Evolutionary conservation across 1,140 invertebrate species (phyloP).

Genomic region (Orius insidiosus): DNA sequence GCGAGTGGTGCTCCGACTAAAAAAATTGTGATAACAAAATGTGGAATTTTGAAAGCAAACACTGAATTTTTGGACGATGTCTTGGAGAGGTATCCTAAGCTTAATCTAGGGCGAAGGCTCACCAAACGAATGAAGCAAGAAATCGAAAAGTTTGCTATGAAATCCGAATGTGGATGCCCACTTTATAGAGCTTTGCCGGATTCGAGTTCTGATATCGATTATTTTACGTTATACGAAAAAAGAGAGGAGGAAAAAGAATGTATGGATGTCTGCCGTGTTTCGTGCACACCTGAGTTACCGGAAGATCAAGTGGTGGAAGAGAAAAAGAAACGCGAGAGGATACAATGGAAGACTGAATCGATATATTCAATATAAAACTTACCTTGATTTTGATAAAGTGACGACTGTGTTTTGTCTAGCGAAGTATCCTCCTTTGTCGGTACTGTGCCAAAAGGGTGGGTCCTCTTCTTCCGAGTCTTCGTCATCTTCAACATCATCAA

Average conservation of each 20-base stretch:
- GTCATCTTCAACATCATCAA: constrained; percentile 13
- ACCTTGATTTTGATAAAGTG: neutral
- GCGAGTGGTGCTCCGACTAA: constrained; percentile 1
- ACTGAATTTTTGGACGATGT: neutral
- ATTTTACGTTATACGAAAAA: too few species aligned
- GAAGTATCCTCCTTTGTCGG: constrained; percentile 18
- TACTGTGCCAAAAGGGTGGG: constrained; percentile 22
- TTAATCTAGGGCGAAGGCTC: too few species aligned
- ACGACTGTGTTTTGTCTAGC: constrained; percentile 18
- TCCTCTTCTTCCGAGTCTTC: constrained; percentile 20
- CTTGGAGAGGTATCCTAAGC: too few species aligned
- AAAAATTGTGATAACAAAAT: constrained; percentile 7
- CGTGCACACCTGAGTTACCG: neutral
- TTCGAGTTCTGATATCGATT: too few species aligned
- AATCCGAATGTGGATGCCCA: too few species aligned
- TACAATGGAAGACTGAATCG: neutral
- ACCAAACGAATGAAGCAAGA: too few species aligned
- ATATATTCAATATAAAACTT: neutral
- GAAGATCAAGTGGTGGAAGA: neutral
- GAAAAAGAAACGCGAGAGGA: neutral
- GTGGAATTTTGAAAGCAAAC: constrained; percentile 8
- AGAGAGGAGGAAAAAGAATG: too few species aligned
- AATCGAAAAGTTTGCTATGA: too few species aligned
- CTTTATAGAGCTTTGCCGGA: too few species aligned
- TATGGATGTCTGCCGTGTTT: too few species aligned